Evolutionary conservation across 2,113 vertebrate genomes (phyloP), one percentile per base, ranked within the genome.

Genomic region (Acrocephalus arundinaceus): DNA sequence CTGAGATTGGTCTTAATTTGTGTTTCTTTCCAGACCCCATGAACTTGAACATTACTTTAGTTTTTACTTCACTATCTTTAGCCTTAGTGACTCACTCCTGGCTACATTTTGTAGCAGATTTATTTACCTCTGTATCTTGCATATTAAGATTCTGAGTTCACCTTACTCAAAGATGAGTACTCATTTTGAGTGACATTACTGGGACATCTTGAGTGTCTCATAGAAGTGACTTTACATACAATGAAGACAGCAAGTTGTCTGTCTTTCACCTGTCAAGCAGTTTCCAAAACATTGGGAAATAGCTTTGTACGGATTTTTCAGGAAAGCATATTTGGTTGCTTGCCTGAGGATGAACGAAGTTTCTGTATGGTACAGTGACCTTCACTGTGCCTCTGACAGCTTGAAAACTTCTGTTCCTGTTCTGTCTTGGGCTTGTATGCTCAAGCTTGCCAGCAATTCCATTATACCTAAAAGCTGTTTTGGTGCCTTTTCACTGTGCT

Each of bases 91-190:
- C 80, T 93, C 51, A 68, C n/a, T 94, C 66, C 68, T 89, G 81
- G 35, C 75, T 92, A 74, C 51, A 72, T 46, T 65, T 41, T 72
- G 85, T 90, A 82, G 86, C 70, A 79, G 35, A 74, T 87, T 54
- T 93, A 52, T 78, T 89, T 85, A 89, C 70, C 48, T 93, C 87
- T 72, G 89, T 77, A 41, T 81, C 58, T 96, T 93, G 35, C 65
- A 43, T 46, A 25, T 78, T 74, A 85, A 89, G 72, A 59, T 93
- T 87, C 62, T 77, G 43, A 94, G 54, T 89, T 87, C 41, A 39
- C 58, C 21, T 82, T 78, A 62, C 37, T 93, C 86, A 74, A 87
- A 87, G 46, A 84, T 59, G 63, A 81, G 24, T 54, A 87, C 30
- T 91, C 35, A 39, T 72, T 93, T 79, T 86, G 89, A 95, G 65